Base-by-base conservation (phyloP, 2,113 vertebrate species). In the Hippopotamus amphibius region DNA sequence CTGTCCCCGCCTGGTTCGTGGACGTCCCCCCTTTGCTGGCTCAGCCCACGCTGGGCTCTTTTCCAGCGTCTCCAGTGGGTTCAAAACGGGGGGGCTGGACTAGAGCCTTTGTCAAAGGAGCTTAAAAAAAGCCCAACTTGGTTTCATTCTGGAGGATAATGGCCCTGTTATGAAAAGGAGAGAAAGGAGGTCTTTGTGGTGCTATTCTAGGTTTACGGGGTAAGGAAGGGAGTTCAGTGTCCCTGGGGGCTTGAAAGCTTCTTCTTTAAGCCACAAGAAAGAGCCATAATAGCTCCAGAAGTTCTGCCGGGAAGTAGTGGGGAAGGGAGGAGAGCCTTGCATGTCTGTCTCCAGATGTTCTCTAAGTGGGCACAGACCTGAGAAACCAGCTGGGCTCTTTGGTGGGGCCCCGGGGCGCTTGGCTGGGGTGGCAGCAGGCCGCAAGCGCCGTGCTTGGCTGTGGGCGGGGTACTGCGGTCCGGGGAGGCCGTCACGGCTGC, bases 61-160 rank as follows among this genome's bases (percentile, higher is more conserved):
- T 30, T 74, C 48, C 89, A 96, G 63, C 26, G 22, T 46, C 72
- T 69, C 83, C 57, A 0, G 14, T 81, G 37, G 21, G 6, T 63
- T 26, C 83, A 69, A 86, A 87, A 33, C 10, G 19, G 43, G n/a
- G 57, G 41, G n/a, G 17, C 48, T 90, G 93, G 86, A 71, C 85
- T n/a, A 21, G 33, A 85, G 10, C 50, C 68, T 95, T 74, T 63
- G 88, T 95, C 90, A 79, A 89, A 86, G 79, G 21, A 79, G n/a
- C 81, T 95, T 84, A 30, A 50, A 85, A 71, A 69, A 43, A 92
- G 26, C 24, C 33, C 46, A 68, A 2, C n/a, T 82, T 69, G 2
- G 37, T 92, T 63, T 90, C 16, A 0, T 66, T 95, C 93, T 97
- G 65, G 71, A 95, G 96, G 84, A 63, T 68, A 61, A 87, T 8